Evolutionary conservation across 1,140 invertebrate species (phyloP).

Genomic region (Chrysoperla carnea): DNA sequence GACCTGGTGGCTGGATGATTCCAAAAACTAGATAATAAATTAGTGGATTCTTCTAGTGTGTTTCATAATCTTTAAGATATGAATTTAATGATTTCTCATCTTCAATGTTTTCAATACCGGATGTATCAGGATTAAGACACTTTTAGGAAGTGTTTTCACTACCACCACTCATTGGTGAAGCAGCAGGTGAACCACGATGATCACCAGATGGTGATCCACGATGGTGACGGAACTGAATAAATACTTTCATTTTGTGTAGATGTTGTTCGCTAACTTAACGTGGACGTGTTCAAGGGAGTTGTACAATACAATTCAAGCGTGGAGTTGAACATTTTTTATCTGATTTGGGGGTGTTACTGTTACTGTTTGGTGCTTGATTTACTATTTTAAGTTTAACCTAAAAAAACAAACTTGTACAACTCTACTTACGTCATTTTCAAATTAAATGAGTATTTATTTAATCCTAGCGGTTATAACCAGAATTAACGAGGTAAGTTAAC

Average conservation of each 20-base stretch:
- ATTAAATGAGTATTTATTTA: no score
- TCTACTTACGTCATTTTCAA: no score
- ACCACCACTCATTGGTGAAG: constrained; percentile 1
- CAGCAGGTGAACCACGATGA: neutral
- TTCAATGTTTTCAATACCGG: constrained; percentile 22
- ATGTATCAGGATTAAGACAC: constrained; percentile 10
- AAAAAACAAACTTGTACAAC: no score
- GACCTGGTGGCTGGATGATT: constrained; percentile 31
- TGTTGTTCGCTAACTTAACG: constrained; percentile 17
- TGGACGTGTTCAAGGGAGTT: constrained; percentile 19
- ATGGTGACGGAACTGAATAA: constrained; percentile 8
- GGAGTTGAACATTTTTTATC: constrained; percentile 2
- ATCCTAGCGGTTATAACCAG: no score
- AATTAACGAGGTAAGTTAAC: no score
- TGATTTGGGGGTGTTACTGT: neutral
- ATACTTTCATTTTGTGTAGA: constrained; percentile 15
- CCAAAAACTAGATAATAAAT: constrained; percentile 31
- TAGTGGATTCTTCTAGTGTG: constrained; percentile 11
- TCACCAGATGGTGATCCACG: constrained; percentile 2
- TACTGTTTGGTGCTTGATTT: neutral
- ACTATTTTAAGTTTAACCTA: no score
- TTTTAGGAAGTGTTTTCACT: constrained; percentile 1
- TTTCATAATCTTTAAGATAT: constrained; percentile 21
- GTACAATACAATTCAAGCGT: no score
- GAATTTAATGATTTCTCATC: constrained; percentile 24